Percentiles rank a stretch among this genome's conserved stretches.
Evolutionary conservation across 2,797 vertebrate genomes (phyloP).

Genomic region (Thaleichthys pacificus): DNA sequence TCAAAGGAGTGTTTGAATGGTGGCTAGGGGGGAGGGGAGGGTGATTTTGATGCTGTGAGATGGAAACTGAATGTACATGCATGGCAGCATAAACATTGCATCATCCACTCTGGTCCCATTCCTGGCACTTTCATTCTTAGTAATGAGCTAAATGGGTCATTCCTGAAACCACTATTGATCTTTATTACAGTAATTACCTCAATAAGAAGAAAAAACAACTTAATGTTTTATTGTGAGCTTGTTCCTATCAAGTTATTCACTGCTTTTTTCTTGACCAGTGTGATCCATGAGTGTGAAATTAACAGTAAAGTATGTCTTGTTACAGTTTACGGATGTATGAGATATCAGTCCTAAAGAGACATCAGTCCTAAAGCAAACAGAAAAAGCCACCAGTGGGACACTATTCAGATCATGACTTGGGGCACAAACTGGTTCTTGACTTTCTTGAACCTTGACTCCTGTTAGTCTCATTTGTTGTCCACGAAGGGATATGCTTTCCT

Average conservation of each 20-base stretch:
- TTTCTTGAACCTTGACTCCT: neutral
- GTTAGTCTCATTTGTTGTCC: neutral
- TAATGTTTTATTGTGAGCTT: neutral
- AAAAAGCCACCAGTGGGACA: neutral
- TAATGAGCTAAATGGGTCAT: slow-evolving; percentile 36
- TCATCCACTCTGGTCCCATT: slow-evolving; percentile 22
- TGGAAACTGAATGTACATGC: neutral
- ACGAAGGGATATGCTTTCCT: neutral
- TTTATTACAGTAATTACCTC: neutral
- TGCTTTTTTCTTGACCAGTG: neutral
- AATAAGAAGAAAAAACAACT: too few relatives aligned
- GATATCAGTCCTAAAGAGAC: neutral
- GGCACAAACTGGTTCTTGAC: neutral
- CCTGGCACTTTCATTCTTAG: slow-evolving; percentile 32
- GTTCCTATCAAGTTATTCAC: neutral
- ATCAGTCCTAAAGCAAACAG: neutral
- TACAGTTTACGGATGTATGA: neutral
- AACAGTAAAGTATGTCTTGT: neutral
- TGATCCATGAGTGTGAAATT: too few relatives aligned
- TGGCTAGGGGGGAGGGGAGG: neutral
- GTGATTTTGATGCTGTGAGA: neutral
- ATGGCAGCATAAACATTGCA: neutral
- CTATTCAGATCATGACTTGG: neutral
- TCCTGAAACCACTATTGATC: slow-evolving; percentile 34
- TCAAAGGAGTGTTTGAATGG: neutral